These are phyloP conservation scores for Stomorhina lunata DNA, from an alignment of 2,888 invertebrate genomes.

Conservation along the genomic window DNA sequence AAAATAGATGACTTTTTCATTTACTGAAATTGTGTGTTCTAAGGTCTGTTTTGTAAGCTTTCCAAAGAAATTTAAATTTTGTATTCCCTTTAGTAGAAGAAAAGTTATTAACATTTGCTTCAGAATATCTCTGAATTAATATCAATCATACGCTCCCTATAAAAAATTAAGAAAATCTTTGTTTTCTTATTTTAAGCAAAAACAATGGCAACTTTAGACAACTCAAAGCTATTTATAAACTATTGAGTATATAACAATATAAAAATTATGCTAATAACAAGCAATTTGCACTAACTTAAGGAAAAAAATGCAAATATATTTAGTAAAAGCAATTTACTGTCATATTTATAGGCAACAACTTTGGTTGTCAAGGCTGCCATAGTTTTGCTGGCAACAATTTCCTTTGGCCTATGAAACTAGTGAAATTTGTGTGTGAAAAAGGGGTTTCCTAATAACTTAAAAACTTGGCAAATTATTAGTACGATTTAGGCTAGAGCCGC, in stretches of 20 bases:
- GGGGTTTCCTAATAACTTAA: conserved; percentile 40
- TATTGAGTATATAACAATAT: conserved; percentile 22
- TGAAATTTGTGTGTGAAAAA: background rate
- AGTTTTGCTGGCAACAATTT: conserved; percentile 38
- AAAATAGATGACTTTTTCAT: no score
- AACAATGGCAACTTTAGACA: background rate
- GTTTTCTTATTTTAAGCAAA: background rate
- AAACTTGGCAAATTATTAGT: conserved; percentile 63
- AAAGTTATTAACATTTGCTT: no score
- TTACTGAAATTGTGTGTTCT: no score
- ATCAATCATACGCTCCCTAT: conserved; percentile 10
- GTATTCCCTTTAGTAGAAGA: no score
- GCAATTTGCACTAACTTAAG: conserved; percentile 7
- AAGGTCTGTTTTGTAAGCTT: no score
- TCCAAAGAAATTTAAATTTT: no score
- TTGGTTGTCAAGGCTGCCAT: conserved; percentile 66
- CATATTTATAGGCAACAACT: conserved; percentile 2
- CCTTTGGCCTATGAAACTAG: background rate
- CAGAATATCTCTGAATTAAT: background rate
- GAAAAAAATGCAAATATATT: background rate
- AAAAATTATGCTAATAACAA: conserved; percentile 54
- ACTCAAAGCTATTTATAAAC: conserved; percentile 12
- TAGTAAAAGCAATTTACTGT: background rate
- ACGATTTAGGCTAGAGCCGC: conserved; percentile 71
- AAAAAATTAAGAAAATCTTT: background rate